A percentile compares a stretch with the other conserved stretches of the same genome.
phyloP scores from a whole-genome alignment of 2,888 invertebrate genomes.

The Leptopilina myrica region DNA sequence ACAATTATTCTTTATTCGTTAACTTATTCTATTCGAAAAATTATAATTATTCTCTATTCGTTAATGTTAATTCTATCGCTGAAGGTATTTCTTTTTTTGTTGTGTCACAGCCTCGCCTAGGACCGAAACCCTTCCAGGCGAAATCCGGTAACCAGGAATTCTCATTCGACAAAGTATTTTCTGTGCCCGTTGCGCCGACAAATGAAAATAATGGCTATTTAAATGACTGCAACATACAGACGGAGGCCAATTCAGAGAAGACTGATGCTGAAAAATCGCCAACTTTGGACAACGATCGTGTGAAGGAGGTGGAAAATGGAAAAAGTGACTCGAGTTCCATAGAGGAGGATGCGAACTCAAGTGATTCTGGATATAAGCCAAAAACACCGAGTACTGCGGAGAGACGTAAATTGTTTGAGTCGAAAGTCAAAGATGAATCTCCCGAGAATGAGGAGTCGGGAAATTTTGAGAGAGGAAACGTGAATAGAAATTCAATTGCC shows the following conservation, averaged over 20 bases:
- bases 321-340: constrained; percentile 81
- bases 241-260: constrained; percentile 58
- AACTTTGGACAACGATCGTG: constrained; percentile 65
- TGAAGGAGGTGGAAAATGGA: constrained; percentile 78
- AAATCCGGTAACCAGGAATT: constrained; percentile 85
- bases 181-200: constrained; percentile 85
- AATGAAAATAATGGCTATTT: constrained; percentile 72
- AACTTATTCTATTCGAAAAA: background rate
- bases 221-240: constrained; percentile 62
- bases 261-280: constrained; percentile 61
- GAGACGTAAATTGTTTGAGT: constrained; percentile 85
- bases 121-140: constrained; percentile 91
- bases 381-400: constrained; percentile 89
- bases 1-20: background rate
- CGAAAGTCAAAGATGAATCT: constrained; percentile 76
- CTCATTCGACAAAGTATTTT: constrained; percentile 89
- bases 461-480: constrained; percentile 80
- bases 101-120: constrained; percentile 85
- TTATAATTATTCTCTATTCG: background rate
- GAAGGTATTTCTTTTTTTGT: constrained; percentile 40
- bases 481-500: constrained; percentile 85
- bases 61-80: no score
- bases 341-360: constrained; percentile 81
- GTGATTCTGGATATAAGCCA: constrained; percentile 83
- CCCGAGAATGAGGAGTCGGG: constrained; percentile 79